Evolutionary conservation across 2,113 vertebrate species (phyloP), one percentile per base, ranked within the genome.

Genomic region (Opisthocomus hoazin): DNA sequence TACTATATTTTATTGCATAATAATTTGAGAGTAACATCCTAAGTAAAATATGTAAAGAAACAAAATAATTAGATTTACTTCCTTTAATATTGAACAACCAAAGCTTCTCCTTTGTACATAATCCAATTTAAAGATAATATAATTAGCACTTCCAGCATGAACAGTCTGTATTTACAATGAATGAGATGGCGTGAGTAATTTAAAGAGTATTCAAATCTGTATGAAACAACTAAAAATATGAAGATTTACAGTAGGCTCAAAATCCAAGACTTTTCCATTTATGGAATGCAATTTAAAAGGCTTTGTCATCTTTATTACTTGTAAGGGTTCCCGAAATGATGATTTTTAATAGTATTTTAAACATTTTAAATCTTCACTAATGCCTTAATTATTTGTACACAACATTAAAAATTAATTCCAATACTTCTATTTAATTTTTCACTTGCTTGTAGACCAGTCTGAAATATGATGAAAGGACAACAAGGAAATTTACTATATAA

Each of bases 51-150:
- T 81, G 95, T 97, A 97, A 97, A 95, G 96, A 98, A 97, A 96
- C 91, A 73, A 82, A 97, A 96, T 79, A 63, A 94, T 92, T 97
- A 97, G 74, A 97, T 98, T 98, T 96, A 97, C 96, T 97, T 97
- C 94, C 96, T 98, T 98, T 98, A 98, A 98, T 98, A 98, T 97
- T 96, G 97, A 98, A 98, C 97, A 98, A 98, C 96, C 96, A 97
- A 98, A 97, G 96, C 92, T 96, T 94, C 27, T 83, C 85, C 92
- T 97, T 97, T 97, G 86, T 98, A 98, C 98, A 98, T 98, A 98
- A 98, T 98, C 97, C 96, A 97, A 98, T 96, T 96, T 96, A 97
- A 98, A 98, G 97, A 97, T 98, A 98, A 98, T 98, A 97, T 96
- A 98, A 96, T 97, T 96, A 98, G 97, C 97, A 98, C 95, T 98